Evolutionary conservation across 2,113 vertebrate species (phyloP).

Genomic region (Polyodon spathula): DNA sequence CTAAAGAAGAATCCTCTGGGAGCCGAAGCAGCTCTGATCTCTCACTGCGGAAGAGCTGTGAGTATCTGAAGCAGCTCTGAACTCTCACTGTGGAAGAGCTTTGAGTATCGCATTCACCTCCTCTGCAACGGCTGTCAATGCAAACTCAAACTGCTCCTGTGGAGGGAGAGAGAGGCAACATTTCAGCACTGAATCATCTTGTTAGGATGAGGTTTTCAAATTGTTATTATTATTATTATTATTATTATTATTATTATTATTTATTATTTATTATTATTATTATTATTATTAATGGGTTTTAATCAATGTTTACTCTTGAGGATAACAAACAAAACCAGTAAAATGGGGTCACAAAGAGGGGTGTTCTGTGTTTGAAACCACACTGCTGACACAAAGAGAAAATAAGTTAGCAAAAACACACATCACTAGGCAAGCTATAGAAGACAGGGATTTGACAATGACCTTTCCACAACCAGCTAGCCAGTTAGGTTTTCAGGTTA

Average conservation of each 20-base stretch:
- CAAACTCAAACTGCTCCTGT: conserved; percentile 97
- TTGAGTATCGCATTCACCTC: conserved; percentile 96
- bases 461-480: no score
- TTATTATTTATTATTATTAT: no score
- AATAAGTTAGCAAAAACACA: no score
- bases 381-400: no score
- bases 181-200: not conserved
- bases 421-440: no score
- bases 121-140: conserved; percentile 86
- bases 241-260: not conserved
- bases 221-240: not conserved
- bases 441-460: no score
- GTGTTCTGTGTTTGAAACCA: no score
- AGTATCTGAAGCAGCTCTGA: conserved; percentile 11
- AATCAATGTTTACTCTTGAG: no score
- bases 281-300: no score
- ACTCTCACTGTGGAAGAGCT: conserved; percentile 80
- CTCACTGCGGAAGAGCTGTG: conserved; percentile 68
- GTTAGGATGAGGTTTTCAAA: not conserved
- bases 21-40: conserved; percentile 1
- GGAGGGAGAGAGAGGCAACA: conserved; percentile 26
- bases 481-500: no score
- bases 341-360: no score
- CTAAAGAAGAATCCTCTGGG: conserved; percentile 14
- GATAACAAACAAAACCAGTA: no score